Base-by-base conservation (phyloP, 2,888 invertebrate species). In the Xylocampa areola region DNA sequence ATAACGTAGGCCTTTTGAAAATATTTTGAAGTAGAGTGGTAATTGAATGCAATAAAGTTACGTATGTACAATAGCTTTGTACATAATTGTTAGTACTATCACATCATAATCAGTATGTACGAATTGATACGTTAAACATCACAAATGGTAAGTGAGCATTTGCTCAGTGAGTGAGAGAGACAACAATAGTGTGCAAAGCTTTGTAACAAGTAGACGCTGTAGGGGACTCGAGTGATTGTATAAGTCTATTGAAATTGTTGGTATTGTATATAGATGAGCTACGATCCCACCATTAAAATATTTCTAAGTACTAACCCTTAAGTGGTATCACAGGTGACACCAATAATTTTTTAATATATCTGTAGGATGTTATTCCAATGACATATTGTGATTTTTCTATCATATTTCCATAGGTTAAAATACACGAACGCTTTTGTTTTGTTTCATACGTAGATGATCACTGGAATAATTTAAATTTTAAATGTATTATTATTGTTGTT, bases 201-300 rank as follows among this genome's bases (percentile, higher is more conserved):
- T 35, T 77, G 84, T 61, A 47, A 74, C 82, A 75, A 68, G 76
- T 84, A 84, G 82, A 81, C 75, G 85, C 77, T 79, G 87, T 92
- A 91, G 91, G 90, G 80, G 90, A 91, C 90, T 91, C 88, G 91
- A 90, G 88, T 90, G 92, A 91, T 91, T 90, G 89, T 90, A 88
- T 89, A 87, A 89, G 89, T 91, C 86, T 90, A 89, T 86, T 89
- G 82, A 88, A 90, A 87, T 87, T 87, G 90, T 91, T 86, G 91
- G 92, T 91, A 90, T 89, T 92, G 91, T 93, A 92, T 88, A 92
- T 94, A 93, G 88, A 90, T 89, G 90, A 93, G 88, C 87, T 93
- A 90, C 88, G 89, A 93, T 92, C 94, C 94, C 94, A 94, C 94
- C 94, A 94, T 92, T 88, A 85, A 86, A 92, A 90, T 92, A 92